Conservation (phyloP, 2,113 vertebrate species). For the Maccullochella peelii region DNA sequence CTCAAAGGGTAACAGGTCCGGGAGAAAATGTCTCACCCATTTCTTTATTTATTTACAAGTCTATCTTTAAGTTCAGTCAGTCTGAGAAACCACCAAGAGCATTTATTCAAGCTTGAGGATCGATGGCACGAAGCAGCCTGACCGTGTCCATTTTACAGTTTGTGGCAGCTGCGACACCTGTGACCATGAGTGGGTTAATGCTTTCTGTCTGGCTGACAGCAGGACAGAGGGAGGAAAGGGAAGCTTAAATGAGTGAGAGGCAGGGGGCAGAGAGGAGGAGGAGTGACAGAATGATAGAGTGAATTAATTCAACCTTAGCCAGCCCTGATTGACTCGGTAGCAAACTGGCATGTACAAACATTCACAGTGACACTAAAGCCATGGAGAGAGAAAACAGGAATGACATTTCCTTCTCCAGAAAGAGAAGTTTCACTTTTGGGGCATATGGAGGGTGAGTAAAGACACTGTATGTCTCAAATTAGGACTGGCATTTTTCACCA, state of each 20-base stretch:
- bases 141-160: conserved; percentile 9
- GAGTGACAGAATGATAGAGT: conserved; percentile 79
- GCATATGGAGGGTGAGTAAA: conserved; percentile 86
- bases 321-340: conserved; percentile 85
- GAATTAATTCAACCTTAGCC: conserved; percentile 81
- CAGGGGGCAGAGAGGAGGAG: conserved; percentile 82
- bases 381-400: conserved; percentile 79
- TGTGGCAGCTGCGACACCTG: conserved; percentile 36
- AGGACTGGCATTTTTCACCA: neutral
- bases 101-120: conserved; percentile 29
- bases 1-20: conserved; percentile 84
- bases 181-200: conserved; percentile 78
- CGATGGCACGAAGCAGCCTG: conserved; percentile 6
- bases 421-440: conserved; percentile 86
- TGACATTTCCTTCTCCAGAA: conserved; percentile 83
- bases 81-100: conserved; percentile 27
- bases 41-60: conserved; percentile 70
- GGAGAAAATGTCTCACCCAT: conserved; percentile 70
- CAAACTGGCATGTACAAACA: conserved; percentile 68
- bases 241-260: conserved; percentile 85
- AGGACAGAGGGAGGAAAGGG: conserved; percentile 80
- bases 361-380: conserved; percentile 58
- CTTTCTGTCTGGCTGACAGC: conserved; percentile 78
- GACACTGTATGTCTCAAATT: conserved; percentile 24
- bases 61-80: conserved; percentile 49